Conservation (phyloP, 2,113 vertebrate species). For the Ptilonorhynchus violaceus region DNA sequence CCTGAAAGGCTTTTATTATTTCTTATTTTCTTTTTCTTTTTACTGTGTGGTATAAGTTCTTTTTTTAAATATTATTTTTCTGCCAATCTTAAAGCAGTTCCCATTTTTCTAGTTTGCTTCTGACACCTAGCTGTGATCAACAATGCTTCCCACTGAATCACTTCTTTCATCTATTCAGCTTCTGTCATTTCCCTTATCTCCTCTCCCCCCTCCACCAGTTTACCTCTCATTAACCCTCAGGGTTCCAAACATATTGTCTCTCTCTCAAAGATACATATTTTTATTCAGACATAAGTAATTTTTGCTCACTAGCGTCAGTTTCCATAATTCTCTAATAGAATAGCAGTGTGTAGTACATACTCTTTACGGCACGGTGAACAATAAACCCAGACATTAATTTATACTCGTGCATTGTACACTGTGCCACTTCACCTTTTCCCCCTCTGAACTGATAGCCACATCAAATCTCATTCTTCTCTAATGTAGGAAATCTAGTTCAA, state of each 20-base stretch:
- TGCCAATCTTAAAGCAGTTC: conserved; percentile 69
- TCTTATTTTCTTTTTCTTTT: conserved; percentile 74
- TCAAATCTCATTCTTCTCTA: conserved; percentile 25
- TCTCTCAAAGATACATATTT: conserved; percentile 49
- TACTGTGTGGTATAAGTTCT: conserved; percentile 63
- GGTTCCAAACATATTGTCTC: conserved; percentile 49
- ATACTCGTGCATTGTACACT: background rate
- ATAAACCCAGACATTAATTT: conserved; percentile 56
- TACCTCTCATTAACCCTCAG: conserved; percentile 74
- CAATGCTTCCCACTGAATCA: conserved; percentile 71
- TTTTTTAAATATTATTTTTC: conserved; percentile 57
- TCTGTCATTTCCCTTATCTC: conserved; percentile 68
- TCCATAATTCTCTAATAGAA: conserved; percentile 51
- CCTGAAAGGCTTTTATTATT: conserved; percentile 75
- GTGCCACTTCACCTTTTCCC: conserved; percentile 27
- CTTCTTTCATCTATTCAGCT: conserved; percentile 70
- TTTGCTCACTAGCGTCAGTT: conserved; percentile 44
- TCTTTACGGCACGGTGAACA: conserved; percentile 20
- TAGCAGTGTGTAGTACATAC: background rate
- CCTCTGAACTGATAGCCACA: background rate
- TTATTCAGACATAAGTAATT: conserved; percentile 36
- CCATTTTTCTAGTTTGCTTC: conserved; percentile 77
- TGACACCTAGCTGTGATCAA: conserved; percentile 72
- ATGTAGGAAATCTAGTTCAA: background rate
- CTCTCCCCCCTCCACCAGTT: conserved; percentile 56